Evolutionary conservation across 2,113 vertebrate species (phyloP), one percentile per base, ranked within the genome.

Genomic region (Coptodon rendalli): DNA sequence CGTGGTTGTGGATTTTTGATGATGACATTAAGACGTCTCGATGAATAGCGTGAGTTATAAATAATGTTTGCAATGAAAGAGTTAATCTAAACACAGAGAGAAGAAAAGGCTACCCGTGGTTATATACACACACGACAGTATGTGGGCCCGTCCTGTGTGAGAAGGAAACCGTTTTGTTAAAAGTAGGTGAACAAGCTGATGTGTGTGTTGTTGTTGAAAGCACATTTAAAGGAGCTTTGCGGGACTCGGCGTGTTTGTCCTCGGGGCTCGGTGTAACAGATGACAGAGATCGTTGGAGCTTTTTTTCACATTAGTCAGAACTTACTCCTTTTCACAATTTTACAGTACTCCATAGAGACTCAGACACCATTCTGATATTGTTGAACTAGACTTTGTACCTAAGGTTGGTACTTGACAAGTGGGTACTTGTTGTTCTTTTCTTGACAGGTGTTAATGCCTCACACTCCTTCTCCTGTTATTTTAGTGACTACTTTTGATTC

Each of bases 241-340:
- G 93, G 90, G 84, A 91, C 90, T 91, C 85, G 9, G 78, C 81
- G 61, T 92, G 90, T 91, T 94, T 93, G 89, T 91, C 94, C 93
- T 93, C 87, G 4, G 92, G 95, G 92, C 94, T 93, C 87, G 91
- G 92, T 88, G 93, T 91, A 93, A 92, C 91, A 93, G 91, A 94
- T 94, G 93, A 93, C 90, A 92, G 87, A 93, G 91, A 94, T 95
- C 89, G 85, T 90, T 86, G 86, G 83, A 84, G 92, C 57, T 85
- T 92, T 91, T 63, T 82, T 82, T 78, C 78, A 73, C 88, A 91
- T 94, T 87, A 89, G 36, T 90, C 90, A 92, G 43, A 92, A 88
- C 78, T 87, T 73, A 87, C 84, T 90, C 52, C 79, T 89, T 91
- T 86, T 86, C 52, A 86, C 93, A 66, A 78, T 83, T 86, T 53